Evolutionary conservation across 2,113 vertebrate species (phyloP).

Genomic region (Phrynosoma blainvillii): DNA sequence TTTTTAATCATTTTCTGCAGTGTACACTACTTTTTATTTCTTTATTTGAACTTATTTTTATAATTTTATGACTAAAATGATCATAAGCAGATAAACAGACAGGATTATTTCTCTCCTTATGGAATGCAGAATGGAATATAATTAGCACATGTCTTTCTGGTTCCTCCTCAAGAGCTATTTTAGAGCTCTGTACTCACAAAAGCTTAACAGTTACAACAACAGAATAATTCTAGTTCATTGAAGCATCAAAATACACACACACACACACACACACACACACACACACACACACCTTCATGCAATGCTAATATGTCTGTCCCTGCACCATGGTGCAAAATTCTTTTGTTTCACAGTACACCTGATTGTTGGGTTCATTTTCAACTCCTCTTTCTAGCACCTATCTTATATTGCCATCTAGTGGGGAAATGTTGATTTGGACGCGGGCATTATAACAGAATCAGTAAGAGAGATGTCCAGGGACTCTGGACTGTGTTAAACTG

Average conservation of each 20-base stretch:
- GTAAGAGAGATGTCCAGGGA: too few species aligned
- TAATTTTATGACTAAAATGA: too few species aligned
- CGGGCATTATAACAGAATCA: too few species aligned
- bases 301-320: neutral
- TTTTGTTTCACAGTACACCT: neutral
- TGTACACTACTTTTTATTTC: too few species aligned
- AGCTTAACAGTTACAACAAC: neutral
- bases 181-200: neutral
- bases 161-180: neutral
- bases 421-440: neutral
- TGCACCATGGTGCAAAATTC: neutral
- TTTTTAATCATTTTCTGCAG: too few species aligned
- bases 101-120: neutral
- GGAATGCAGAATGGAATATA: neutral
- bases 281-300: neutral
- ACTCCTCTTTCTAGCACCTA: neutral
- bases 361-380: neutral
- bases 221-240: neutral
- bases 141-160: too few species aligned
- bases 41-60: too few species aligned
- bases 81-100: too few species aligned
- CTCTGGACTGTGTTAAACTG: too few species aligned
- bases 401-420: constrained; percentile 61
- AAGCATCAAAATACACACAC: neutral
- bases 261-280: neutral